Evolutionary conservation across 1,140 invertebrate genomes (phyloP), one percentile per base, ranked within the genome.

Genomic region (Listronotus oregonensis): DNA sequence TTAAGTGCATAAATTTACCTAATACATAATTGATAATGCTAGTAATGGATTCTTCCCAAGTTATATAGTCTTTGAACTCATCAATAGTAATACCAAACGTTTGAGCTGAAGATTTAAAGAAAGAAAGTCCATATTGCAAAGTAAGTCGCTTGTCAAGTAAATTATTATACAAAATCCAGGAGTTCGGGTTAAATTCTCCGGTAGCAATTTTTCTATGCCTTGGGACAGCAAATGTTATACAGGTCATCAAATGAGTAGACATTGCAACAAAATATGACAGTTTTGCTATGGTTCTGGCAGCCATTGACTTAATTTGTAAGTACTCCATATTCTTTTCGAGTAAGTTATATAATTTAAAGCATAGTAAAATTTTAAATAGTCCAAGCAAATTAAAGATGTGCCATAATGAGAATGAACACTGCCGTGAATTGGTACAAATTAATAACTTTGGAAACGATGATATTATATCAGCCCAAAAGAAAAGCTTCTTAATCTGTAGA

Each of bases 91-190:
- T 52, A 17, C 59, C 66, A 15, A 57, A 44, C 18, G 21, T 43
- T 11, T 67, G 52, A n/a, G 59, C 54, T 14, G 59, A 62, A 4
- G 43, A 34, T 37, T 58, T 58, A 9, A 56, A 61, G 31, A 67
- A 67, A 6, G 65, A 21, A 15, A 39, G n/a, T 1, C 10, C 14
- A 46, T 61, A 62, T 18, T 55, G 49, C 6, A 31, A 6, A 9
- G 18, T 14, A 0, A 62, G 31, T 5, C 14, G n/a, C n/a, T 37
- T 11, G 9, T 52, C 5, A 14, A 44, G 3, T 9, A 54, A 34
- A 18, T 56, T 27, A 6, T 27, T 8, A 8, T 43, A 27, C 21
- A 46, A 37, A 8, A 52, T 40, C 57, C 64, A 44, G 14, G 40
- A 46, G 34, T 40, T 17, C 17, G 27, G 17, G 32, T 34, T 18